Conservation (phyloP, 2,113 vertebrate species). For the Dicrurus megarhynchus region DNA sequence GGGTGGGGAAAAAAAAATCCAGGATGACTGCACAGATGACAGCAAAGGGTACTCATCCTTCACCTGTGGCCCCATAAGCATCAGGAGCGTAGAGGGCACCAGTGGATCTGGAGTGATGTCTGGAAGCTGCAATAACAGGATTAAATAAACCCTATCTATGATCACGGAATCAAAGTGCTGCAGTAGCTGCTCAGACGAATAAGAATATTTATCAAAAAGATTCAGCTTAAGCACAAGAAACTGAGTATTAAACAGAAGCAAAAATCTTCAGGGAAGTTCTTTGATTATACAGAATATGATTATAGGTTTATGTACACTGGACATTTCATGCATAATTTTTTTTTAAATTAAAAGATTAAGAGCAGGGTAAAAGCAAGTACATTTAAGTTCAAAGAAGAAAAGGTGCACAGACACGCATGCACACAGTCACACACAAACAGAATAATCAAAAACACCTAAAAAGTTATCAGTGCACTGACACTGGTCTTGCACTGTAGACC, state of each 20-base stretch:
- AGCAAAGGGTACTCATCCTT: constrained; percentile 88
- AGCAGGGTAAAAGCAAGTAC: not conserved
- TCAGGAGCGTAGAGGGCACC: constrained; percentile 95
- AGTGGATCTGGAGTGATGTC: constrained; percentile 98
- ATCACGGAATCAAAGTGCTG: constrained; percentile 64
- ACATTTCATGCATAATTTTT: not conserved
- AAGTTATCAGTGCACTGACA: not conserved
- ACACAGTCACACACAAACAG: not conserved
- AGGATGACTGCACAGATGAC: constrained; percentile 70
- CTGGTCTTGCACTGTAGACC: not conserved
- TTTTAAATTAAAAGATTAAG: not conserved
- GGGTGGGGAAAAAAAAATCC: constrained; percentile 44
- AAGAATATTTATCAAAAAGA: not conserved
- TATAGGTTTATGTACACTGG: not conserved
- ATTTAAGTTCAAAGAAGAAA: not conserved
- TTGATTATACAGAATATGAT: not conserved
- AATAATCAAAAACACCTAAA: not conserved
- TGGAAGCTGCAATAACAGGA: constrained; percentile 93
- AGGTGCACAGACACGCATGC: not conserved
- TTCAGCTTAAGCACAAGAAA: not conserved
- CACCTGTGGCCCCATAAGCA: constrained; percentile 94
- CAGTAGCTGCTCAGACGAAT: constrained; percentile 51
- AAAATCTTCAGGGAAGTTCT: not conserved
- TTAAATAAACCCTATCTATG: constrained; percentile 79
- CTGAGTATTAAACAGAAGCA: not conserved